phyloP scores from a whole-genome alignment of 2,888 invertebrate genomes.

The Ophioninae sp. region DNA sequence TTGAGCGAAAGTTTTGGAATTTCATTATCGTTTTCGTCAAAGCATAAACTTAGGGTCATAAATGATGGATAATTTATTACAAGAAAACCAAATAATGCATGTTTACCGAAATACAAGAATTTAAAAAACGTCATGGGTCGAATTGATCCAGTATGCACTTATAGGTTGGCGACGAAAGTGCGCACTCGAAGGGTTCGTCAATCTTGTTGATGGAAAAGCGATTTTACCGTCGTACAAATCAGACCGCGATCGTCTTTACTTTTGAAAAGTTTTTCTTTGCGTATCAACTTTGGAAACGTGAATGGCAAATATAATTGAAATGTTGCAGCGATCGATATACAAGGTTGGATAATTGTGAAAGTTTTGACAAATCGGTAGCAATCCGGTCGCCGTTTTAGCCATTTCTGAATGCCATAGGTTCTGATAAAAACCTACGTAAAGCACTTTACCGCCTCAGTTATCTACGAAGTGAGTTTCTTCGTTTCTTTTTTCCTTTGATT shows the following conservation, averaged over 20 bases:
- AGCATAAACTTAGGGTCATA: no score
- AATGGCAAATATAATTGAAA: not conserved
- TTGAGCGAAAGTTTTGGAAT: no score
- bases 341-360: not conserved
- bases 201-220: not conserved
- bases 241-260: not conserved
- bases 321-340: not conserved
- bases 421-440: slow-evolving; percentile 14
- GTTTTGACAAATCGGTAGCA: not conserved
- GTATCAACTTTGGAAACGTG: not conserved
- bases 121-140: no score
- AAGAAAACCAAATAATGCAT: no score
- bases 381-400: not conserved
- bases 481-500: not conserved
- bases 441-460: not conserved
- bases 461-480: not conserved
- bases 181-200: no score
- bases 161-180: no score
- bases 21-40: not conserved
- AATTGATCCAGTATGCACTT: no score
- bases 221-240: not conserved
- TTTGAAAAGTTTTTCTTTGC: not conserved
- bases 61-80: no score
- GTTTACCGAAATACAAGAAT: no score
- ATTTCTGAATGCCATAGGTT: not conserved